Base-by-base conservation (phyloP, 2,888 invertebrate species). In the Ectobius pallidus region DNA sequence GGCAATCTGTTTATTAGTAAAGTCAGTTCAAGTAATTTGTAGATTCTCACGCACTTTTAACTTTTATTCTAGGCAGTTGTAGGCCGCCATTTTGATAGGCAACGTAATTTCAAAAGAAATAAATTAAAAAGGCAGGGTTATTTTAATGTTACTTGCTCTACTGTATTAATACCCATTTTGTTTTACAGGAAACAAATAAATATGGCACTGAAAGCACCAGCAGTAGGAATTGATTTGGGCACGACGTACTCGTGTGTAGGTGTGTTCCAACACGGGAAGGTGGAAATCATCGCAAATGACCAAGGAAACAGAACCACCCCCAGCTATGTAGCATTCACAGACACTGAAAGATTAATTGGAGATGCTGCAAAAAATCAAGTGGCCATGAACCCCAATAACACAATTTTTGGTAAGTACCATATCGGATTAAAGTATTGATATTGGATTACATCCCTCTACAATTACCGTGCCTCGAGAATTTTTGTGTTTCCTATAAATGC, bases 291-390 rank as follows among this genome's bases (percentile, higher is more conserved):
- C 39, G 72, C 74, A 18, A 72, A 74, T 83, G 94, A 94, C 84
- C 94, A 94, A 85, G 94, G 94, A 83, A 94, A 94, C 87, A 87
- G 94, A 82, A 95, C 94, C 77, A 94, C 94, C 79, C 94, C 94
- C 74, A 91, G 90, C 49, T 92, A 92, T 83, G 94, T 94, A 75
- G 93, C 93, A 75, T 94, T 94, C 84, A 93, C 93, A 52, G 94
- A 94, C 82, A 91, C 92, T 4, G 87, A 88, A 77, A 83, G 87
- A 75, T 83, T 88, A 62, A 87, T 88, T 77, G 87, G 87, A 27
- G 87, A 88, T 81, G 86, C 86, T 68, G 87, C 87, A 69, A 87
- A 87, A 61, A 87, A 86, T 75, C 87, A 88, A 65, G 74, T 74
- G 49, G 74, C 74, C 62, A 74, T 74, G 72, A 74, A 74, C 52